Evolutionary conservation across 2,797 vertebrate species (phyloP).

Genomic region (Chloroceryle inda): DNA sequence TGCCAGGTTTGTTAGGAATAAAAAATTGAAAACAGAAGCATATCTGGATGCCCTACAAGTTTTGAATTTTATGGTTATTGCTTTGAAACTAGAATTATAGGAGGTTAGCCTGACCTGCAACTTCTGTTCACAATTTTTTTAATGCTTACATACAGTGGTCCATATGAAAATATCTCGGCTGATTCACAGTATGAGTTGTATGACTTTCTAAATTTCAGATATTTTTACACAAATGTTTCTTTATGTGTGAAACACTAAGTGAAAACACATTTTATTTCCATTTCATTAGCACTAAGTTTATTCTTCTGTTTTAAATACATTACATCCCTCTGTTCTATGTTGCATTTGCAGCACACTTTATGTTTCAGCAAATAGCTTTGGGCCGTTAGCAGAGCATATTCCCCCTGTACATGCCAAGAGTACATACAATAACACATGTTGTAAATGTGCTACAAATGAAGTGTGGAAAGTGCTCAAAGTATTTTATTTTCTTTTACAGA

Average conservation of each 20-base stretch:
- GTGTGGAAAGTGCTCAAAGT: background rate
- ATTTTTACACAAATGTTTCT: slow-evolving; percentile 50
- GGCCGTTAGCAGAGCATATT: slow-evolving; percentile 43
- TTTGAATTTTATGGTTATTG: slow-evolving; percentile 71
- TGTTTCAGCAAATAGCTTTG: slow-evolving; percentile 43
- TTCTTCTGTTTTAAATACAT: slow-evolving; percentile 49
- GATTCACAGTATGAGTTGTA: slow-evolving; percentile 58
- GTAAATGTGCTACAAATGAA: slow-evolving; percentile 42
- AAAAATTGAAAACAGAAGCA: slow-evolving; percentile 71
- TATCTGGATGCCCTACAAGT: slow-evolving; percentile 60
- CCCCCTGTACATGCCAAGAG: slow-evolving; percentile 5
- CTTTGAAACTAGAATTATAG: slow-evolving; percentile 69
- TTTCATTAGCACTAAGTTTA: slow-evolving; percentile 53
- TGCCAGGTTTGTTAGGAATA: slow-evolving; percentile 70
- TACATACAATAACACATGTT: slow-evolving; percentile 24
- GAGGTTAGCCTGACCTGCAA: slow-evolving; percentile 58
- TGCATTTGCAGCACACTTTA: slow-evolving; percentile 34
- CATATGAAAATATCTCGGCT: slow-evolving; percentile 43
- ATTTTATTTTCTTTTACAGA: background rate
- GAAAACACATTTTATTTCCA: slow-evolving; percentile 60
- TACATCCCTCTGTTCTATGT: slow-evolving; percentile 11
- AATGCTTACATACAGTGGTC: slow-evolving; percentile 20
- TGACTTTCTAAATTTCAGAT: slow-evolving; percentile 53
- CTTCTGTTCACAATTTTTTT: slow-evolving; percentile 68
- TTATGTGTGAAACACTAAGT: slow-evolving; percentile 45